phyloP scores from a whole-genome alignment of 2,113 vertebrate species.

The Brachyhypopomus occidentalis region DNA sequence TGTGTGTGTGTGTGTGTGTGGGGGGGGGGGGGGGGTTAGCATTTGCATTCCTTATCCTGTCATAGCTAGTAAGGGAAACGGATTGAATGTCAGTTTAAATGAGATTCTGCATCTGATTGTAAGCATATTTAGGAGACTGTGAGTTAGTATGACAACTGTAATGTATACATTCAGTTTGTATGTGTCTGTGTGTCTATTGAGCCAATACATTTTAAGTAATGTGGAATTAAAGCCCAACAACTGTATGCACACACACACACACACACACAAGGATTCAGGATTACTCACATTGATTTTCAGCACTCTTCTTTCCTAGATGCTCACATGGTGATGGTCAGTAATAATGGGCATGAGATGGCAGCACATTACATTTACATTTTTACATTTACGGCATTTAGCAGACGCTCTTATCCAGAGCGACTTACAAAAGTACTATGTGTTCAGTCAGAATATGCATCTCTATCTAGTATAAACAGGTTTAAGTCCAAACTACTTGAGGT shows the following conservation, averaged over 20 bases:
- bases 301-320: neutral
- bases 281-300: slow-evolving; percentile 4
- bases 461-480: too few species aligned
- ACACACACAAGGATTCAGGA: neutral
- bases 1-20: slow-evolving; percentile 26
- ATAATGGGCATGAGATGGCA: neutral
- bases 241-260: slow-evolving; percentile 14
- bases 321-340: neutral
- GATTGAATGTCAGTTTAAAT: neutral
- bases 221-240: slow-evolving; percentile 3
- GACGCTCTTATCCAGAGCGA: too few species aligned
- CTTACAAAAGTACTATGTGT: too few species aligned
- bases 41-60: slow-evolving; percentile 44
- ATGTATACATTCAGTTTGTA: neutral
- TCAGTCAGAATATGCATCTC: too few species aligned
- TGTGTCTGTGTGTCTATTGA: slow-evolving; percentile 6
- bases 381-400: too few species aligned
- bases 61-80: slow-evolving; percentile 25
- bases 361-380: too few species aligned
- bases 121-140: slow-evolving; percentile 7
- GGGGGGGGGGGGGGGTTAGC: too few species aligned
- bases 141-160: slow-evolving; percentile 5
- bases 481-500: too few species aligned
- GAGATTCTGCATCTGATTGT: neutral
- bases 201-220: neutral